These are phyloP conservation scores for Coelopa pilipes DNA, from an alignment of 2,888 invertebrate genomes.

Conservation along the genomic window DNA sequence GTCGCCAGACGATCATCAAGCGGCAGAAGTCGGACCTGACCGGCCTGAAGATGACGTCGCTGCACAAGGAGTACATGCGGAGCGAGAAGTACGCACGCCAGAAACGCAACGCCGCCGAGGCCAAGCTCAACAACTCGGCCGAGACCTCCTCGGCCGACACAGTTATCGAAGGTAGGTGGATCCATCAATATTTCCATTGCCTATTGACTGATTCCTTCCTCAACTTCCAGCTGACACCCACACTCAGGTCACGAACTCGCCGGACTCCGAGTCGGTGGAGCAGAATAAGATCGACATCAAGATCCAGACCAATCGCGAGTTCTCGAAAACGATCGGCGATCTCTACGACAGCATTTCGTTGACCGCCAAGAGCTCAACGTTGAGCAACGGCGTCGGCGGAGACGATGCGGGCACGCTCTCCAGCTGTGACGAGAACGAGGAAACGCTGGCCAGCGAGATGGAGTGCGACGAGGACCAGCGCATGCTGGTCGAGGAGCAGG, in stretches of 20 bases:
- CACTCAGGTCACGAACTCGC: constrained; percentile 25
- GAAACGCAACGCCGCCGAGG: constrained; percentile 20
- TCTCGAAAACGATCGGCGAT: constrained; percentile 66
- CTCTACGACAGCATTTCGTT: constrained; percentile 62
- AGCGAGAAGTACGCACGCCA: constrained; percentile 62
- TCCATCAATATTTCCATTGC: not conserved
- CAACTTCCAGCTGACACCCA: constrained; percentile 27
- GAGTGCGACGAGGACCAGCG: constrained; percentile 76
- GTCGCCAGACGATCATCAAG: constrained; percentile 59
- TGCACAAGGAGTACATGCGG: constrained; percentile 66
- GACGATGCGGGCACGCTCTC: constrained; percentile 52
- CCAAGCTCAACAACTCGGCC: constrained; percentile 45
- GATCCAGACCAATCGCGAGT: constrained; percentile 66
- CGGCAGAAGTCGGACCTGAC: constrained; percentile 74
- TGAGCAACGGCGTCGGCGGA: constrained; percentile 46
- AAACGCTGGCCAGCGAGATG: constrained; percentile 49
- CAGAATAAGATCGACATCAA: constrained; percentile 66
- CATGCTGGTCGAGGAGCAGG: constrained; percentile 81
- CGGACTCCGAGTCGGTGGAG: constrained; percentile 41
- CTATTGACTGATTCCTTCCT: not conserved
- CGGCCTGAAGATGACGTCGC: constrained; percentile 69
- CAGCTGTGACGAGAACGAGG: constrained; percentile 68
- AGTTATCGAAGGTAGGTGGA: constrained; percentile 48
- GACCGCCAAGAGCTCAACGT: constrained; percentile 41
- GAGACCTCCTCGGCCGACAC: constrained; percentile 48